phyloP scores from a whole-genome alignment of 1,140 invertebrate genomes.

The Drepana arcuata region DNA sequence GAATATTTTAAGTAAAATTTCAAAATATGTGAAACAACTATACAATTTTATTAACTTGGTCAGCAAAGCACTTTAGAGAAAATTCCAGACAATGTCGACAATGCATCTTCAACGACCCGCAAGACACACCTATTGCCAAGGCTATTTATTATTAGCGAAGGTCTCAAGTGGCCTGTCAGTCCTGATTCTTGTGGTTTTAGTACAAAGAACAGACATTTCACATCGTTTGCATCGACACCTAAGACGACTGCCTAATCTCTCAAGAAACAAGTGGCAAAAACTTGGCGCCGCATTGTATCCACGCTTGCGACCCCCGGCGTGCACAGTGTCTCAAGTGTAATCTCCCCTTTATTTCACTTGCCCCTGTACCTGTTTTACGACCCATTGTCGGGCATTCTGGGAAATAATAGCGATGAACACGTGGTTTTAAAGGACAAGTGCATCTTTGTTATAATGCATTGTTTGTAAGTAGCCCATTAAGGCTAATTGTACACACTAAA shows the following conservation, averaged over 20 bases:
- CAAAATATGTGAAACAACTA: neutral
- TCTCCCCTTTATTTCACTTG: constrained; percentile 48
- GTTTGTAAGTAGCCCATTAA: too few relatives aligned
- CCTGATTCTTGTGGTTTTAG: constrained; percentile 33
- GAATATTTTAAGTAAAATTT: neutral
- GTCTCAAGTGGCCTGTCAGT: constrained; percentile 35
- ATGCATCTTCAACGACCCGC: neutral
- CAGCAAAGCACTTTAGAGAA: neutral
- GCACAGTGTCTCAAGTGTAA: constrained; percentile 37
- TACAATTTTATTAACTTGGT: neutral
- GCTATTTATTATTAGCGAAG: constrained; percentile 9
- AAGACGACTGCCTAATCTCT: constrained; percentile 30
- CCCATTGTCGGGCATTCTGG: constrained; percentile 32
- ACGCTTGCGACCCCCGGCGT: constrained; percentile 32
- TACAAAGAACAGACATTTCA: constrained; percentile 57
- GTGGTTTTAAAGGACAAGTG: constrained; percentile 22
- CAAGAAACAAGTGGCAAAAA: constrained; percentile 47
- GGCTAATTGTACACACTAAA: too few relatives aligned
- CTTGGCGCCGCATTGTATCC: constrained; percentile 59
- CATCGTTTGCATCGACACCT: constrained; percentile 60
- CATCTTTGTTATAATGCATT: constrained; percentile 28
- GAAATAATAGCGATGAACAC: constrained; percentile 44
- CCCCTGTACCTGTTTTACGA: constrained; percentile 39
- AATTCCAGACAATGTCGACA: neutral
- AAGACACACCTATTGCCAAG: neutral